Conservation (phyloP, 2,888 invertebrate species). For the Terebella lapidaria region DNA sequence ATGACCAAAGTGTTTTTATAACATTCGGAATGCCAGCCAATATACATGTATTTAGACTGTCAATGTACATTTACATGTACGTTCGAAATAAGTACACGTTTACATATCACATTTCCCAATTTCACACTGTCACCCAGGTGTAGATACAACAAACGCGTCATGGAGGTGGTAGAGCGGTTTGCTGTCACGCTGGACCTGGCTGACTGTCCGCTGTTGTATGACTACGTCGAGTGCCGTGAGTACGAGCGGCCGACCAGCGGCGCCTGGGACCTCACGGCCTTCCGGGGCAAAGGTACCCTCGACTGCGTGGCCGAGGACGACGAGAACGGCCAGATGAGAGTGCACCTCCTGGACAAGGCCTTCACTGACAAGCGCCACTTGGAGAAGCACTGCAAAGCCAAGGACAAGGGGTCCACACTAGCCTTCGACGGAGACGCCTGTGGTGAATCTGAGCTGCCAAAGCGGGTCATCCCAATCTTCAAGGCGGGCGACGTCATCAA, state of each 20-base stretch:
- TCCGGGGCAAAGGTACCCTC: not conserved
- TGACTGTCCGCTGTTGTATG: not conserved
- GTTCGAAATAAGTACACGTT: no score
- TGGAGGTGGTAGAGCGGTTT: not conserved
- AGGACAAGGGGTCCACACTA: not conserved
- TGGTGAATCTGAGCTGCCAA: not conserved
- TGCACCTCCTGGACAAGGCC: not conserved
- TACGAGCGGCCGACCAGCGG: not conserved
- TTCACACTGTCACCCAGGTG: no score
- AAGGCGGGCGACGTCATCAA: not conserved
- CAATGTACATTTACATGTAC: no score
- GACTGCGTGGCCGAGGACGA: not conserved
- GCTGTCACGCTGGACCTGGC: not conserved
- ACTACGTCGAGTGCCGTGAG: not conserved
- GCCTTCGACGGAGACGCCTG: not conserved
- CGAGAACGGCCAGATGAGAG: not conserved
- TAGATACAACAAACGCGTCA: no score
- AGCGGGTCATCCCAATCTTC: not conserved
- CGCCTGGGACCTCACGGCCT: not conserved
- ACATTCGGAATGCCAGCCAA: no score
- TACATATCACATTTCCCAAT: no score
- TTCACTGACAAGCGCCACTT: not conserved
- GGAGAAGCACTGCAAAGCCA: not conserved
- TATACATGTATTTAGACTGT: no score
- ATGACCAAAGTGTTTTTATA: no score